These are phyloP conservation scores for Coracopsis vasa DNA, from an alignment of 2,113 vertebrate species.

Conservation along the genomic window DNA sequence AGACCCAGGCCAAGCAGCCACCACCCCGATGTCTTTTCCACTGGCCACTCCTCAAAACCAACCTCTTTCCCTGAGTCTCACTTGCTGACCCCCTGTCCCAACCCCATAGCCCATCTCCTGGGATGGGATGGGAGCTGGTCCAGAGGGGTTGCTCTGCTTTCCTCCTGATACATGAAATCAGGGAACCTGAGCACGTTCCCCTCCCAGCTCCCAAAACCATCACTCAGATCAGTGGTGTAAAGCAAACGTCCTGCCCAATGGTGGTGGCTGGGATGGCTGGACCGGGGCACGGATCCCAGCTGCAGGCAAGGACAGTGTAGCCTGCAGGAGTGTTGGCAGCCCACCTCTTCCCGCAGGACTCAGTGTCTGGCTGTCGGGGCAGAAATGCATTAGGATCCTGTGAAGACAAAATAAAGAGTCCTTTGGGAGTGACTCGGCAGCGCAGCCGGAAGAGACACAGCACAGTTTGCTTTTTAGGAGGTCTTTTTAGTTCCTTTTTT, in stretches of 20 bases:
- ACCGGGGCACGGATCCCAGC: fast-evolving
- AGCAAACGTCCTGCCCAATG: not conserved
- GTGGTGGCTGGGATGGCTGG: fast-evolving
- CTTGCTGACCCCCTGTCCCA: not conserved
- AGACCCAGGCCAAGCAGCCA: not conserved
- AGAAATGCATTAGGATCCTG: not conserved
- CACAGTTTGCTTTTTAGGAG: not conserved
- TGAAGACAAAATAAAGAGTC: not conserved
- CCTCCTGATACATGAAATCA: not conserved
- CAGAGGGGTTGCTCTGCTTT: not conserved
- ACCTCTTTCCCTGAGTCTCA: fast-evolving
- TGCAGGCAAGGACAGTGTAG: not conserved
- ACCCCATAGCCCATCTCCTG: fast-evolving
- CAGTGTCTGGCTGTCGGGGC: not conserved
- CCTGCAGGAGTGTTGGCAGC: not conserved
- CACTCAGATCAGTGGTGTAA: fast-evolving
- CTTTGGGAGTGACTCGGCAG: constrained; percentile 24
- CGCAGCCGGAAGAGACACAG: not conserved
- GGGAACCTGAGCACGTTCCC: fast-evolving
- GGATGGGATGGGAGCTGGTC: not conserved
- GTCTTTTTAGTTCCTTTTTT: not conserved
- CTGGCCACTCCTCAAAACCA: fast-evolving
- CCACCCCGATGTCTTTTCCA: not conserved
- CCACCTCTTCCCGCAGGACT: not conserved
- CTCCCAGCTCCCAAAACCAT: not conserved